Conservation (phyloP, 2,797 vertebrate species). For the Protonibea diacanthus region DNA sequence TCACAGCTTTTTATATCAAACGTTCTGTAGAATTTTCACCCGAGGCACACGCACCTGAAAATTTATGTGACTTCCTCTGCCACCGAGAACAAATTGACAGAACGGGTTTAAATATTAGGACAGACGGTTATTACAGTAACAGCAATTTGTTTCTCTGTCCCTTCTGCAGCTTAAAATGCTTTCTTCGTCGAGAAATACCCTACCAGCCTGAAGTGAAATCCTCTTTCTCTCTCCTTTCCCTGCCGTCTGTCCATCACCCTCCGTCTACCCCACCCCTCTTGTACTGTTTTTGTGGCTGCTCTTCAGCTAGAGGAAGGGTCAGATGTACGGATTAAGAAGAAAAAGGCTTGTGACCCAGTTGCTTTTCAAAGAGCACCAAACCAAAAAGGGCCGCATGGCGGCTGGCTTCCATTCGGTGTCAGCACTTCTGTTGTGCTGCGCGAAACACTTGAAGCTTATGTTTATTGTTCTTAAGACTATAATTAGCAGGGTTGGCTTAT, state of each 20-base stretch:
- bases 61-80: background rate
- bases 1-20: constrained; percentile 33
- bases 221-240: constrained; percentile 17
- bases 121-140: constrained; percentile 21
- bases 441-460: constrained; percentile 61
- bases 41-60: constrained; percentile 7
- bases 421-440: constrained; percentile 64
- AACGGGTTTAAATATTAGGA: constrained; percentile 38
- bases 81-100: background rate
- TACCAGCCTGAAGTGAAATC: constrained; percentile 48
- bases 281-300: constrained; percentile 65
- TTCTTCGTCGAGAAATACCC: constrained; percentile 36
- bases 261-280: constrained; percentile 25
- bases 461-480: constrained; percentile 75
- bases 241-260: constrained; percentile 29
- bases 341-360: constrained; percentile 84
- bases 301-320: constrained; percentile 66
- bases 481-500: constrained; percentile 71
- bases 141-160: constrained; percentile 32
- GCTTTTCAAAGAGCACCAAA: constrained; percentile 76
- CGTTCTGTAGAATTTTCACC: constrained; percentile 15
- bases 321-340: constrained; percentile 81
- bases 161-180: constrained; percentile 36
- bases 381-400: constrained; percentile 51
- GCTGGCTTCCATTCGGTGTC: constrained; percentile 63